Conservation (phyloP, 2,888 invertebrate genomes). For the Harmothoe impar region DNA sequence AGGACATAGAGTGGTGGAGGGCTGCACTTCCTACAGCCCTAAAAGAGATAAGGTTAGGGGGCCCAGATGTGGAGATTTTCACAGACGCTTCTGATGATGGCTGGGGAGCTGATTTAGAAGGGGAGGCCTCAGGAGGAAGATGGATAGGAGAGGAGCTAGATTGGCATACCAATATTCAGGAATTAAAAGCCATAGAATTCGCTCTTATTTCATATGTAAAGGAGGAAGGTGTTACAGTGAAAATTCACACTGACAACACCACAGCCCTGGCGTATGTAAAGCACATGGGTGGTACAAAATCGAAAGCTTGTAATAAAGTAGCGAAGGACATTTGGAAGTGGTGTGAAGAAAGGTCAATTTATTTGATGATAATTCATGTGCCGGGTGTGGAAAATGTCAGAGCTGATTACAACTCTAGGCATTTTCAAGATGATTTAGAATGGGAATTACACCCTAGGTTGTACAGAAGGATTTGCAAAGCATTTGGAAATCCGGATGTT, state of each 20-base stretch:
- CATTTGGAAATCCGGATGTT: neutral
- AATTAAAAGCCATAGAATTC: neutral
- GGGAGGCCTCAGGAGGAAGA: no score
- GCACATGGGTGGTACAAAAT: neutral
- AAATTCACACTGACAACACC: neutral
- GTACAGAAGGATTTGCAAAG: neutral
- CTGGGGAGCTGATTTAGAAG: no score
- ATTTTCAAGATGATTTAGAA: no score
- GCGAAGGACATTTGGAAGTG: neutral
- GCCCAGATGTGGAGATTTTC: no score
- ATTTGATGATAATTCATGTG: neutral
- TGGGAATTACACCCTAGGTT: neutral
- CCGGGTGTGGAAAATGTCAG: no score
- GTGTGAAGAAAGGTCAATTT: no score
- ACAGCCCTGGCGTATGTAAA: neutral
- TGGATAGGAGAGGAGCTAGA: neutral
- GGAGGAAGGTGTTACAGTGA: neutral
- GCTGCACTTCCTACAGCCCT: no score
- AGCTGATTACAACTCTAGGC: no score
- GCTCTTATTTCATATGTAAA: neutral
- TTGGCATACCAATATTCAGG: neutral
- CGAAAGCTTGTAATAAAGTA: neutral
- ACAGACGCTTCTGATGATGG: no score
- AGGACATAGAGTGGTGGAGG: neutral
- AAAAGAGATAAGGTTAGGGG: no score